Percentiles rank a stretch among this genome's conserved stretches.
phyloP scores from a whole-genome alignment of 2,888 invertebrate species.

The Morpho helenor region DNA sequence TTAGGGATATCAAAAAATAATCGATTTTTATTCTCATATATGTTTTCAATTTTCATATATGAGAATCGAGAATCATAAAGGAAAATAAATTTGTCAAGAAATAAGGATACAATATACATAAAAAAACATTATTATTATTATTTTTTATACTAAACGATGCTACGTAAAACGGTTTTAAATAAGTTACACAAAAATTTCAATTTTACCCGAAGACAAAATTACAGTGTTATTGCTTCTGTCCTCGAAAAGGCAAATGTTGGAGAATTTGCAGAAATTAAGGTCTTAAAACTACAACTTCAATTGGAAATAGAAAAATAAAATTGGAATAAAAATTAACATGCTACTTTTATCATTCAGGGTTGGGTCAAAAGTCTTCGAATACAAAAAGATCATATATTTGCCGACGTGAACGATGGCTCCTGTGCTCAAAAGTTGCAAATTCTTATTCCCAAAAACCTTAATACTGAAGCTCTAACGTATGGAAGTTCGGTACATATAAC shows the following conservation, averaged over 20 bases:
- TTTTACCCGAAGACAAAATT: conserved; percentile 30
- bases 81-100: too few relatives aligned
- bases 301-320: too few relatives aligned
- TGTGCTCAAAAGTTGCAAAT: conserved; percentile 84
- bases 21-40: too few relatives aligned
- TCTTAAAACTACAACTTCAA: conserved; percentile 16
- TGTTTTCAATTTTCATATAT: too few relatives aligned
- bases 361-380: conserved; percentile 92
- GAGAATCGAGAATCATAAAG: too few relatives aligned
- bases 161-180: conserved; percentile 32
- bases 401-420: conserved; percentile 93
- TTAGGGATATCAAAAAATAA: too few relatives aligned
- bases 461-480: conserved; percentile 75
- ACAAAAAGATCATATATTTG: conserved; percentile 89
- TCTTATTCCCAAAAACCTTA: conserved; percentile 76
- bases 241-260: conserved; percentile 57
- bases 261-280: conserved; percentile 63
- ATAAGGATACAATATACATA: too few relatives aligned
- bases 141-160: conserved; percentile 28
- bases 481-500: conserved; percentile 85
- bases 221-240: conserved; percentile 55
- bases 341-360: conserved; percentile 80
- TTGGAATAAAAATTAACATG: conserved; percentile 1
- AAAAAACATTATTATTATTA: neutral
- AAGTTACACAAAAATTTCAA: conserved; percentile 28